A percentile compares a stretch with the other conserved stretches of the same genome.
phyloP scores from a whole-genome alignment of 30 jellyfish, hydroid and myxozoan genomes.

The Hydractinia echinata region DNA sequence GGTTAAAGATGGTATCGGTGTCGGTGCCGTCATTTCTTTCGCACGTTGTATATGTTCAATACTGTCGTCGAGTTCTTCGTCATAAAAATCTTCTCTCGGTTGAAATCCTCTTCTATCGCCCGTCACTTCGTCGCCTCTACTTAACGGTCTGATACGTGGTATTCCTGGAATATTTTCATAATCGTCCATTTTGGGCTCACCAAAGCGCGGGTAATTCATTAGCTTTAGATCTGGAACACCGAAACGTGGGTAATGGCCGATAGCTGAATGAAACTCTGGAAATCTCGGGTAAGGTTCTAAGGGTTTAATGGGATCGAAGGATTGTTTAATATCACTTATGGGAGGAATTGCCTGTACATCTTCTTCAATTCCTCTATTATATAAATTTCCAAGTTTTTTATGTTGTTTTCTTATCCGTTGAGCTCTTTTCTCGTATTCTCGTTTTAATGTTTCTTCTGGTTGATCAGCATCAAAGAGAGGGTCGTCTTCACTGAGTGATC shows the following conservation, averaged over 20 bases:
- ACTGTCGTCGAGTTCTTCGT: constrained; percentile 6
- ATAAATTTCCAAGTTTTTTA: neutral
- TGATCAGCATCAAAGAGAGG: constrained; percentile 19
- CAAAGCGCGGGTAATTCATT: constrained; percentile 17
- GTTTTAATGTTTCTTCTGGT: constrained; percentile 6
- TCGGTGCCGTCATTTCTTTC: constrained; percentile 5
- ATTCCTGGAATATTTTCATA: constrained; percentile 21
- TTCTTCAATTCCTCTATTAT: neutral
- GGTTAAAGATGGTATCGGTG: constrained; percentile 15
- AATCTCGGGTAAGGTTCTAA: constrained; percentile 4
- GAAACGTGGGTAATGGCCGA: neutral
- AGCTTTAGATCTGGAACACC: constrained; percentile 16
- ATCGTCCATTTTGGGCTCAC: constrained; percentile 20
- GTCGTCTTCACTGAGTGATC: neutral
- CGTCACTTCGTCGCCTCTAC: constrained; percentile 27
- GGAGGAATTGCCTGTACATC: neutral
- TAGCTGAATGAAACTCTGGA: neutral
- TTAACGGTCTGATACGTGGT: constrained; percentile 15
- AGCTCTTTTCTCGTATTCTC: neutral
- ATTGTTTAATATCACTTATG: neutral
- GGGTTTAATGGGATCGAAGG: constrained; percentile 7
- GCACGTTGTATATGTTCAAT: neutral
- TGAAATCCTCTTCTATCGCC: constrained; percentile 13
- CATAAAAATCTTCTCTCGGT: neutral
- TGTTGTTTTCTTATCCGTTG: neutral